These are phyloP conservation scores for Penelope pileata DNA, from an alignment of 2,113 vertebrate genomes.

Conservation along the genomic window DNA sequence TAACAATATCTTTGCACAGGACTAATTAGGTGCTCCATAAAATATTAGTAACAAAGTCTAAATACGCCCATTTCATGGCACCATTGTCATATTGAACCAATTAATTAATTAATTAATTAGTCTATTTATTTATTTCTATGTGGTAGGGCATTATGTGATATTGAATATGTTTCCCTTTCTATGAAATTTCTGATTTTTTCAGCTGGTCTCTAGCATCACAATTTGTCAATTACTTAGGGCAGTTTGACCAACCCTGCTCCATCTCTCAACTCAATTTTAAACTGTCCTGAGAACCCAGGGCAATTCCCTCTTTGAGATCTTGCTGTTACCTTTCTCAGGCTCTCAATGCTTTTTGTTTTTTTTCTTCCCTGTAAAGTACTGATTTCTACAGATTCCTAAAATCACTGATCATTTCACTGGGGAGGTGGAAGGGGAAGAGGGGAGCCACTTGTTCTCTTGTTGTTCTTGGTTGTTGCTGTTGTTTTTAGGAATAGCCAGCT, in stretches of 20 bases:
- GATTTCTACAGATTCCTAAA: not conserved
- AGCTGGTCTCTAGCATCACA: not conserved
- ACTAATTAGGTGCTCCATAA: not conserved
- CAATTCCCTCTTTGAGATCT: not conserved
- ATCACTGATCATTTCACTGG: not conserved
- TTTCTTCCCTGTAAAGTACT: fast-evolving
- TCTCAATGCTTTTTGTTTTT: not conserved
- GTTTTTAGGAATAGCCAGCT: not conserved
- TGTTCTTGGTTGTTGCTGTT: not conserved
- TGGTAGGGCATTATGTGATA: not conserved
- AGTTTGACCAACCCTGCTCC: not conserved
- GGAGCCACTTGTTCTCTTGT: not conserved
- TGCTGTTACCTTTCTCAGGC: not conserved
- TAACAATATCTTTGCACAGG: not conserved
- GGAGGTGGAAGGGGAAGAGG: not conserved
- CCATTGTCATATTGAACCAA: not conserved
- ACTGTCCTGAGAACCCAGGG: not conserved
- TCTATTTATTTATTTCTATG: not conserved
- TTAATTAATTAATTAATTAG: not conserved
- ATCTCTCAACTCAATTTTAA: not conserved
- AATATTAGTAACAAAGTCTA: not conserved
- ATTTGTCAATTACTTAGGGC: not conserved
- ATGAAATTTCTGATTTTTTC: not conserved
- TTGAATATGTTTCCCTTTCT: not conserved
- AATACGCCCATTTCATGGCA: not conserved